Percentiles rank a stretch among this genome's conserved stretches.
phyloP scores from a whole-genome alignment of 2,113 vertebrate genomes.

The Notechis scutatus region DNA sequence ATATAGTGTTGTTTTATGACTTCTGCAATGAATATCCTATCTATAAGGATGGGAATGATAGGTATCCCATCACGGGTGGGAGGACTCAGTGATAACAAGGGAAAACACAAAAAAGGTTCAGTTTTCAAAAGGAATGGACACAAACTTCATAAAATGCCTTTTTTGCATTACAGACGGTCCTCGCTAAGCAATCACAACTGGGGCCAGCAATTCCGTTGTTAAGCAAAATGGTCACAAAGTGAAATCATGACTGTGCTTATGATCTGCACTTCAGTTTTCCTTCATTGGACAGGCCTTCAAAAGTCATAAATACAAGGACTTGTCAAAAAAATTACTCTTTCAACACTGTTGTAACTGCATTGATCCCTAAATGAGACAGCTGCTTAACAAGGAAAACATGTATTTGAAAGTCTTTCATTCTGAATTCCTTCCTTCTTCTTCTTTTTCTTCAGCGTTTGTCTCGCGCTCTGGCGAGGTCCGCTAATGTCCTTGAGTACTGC shows the following conservation, averaged over 20 bases:
- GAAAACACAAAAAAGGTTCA: not conserved
- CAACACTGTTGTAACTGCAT: not conserved
- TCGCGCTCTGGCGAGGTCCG: no score
- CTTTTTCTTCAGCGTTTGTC: no score
- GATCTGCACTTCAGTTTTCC: not conserved
- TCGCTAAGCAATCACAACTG: not conserved
- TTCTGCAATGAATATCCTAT: not conserved
- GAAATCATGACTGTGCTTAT: not conserved
- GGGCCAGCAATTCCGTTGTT: not conserved
- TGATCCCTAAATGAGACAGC: not conserved
- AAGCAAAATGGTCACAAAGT: not conserved
- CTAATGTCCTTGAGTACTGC: no score
- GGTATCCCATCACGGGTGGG: no score
- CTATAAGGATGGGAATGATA: not conserved
- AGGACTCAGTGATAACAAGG: not conserved
- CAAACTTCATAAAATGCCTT: not conserved
- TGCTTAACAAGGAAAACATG: not conserved
- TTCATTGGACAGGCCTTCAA: not conserved
- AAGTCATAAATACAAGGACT: not conserved
- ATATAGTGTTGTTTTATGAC: not conserved
- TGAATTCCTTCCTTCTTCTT: not conserved
- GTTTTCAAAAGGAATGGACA: not conserved
- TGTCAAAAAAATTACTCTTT: not conserved
- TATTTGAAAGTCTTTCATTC: not conserved
- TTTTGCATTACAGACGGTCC: not conserved